Conservation (phyloP, 2,888 invertebrate genomes). For the Selenia dentaria region DNA sequence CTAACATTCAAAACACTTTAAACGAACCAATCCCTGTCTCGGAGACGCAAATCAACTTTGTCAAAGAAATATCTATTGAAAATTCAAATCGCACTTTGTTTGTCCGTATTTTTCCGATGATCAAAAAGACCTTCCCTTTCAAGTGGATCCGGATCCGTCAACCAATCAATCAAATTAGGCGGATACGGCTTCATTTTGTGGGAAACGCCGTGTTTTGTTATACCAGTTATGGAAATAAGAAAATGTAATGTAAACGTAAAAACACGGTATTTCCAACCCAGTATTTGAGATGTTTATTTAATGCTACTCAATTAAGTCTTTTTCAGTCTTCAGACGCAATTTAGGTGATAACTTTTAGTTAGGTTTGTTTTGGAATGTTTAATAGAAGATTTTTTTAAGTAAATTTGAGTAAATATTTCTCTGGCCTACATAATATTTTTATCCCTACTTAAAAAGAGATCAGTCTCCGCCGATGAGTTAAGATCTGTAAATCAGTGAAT, state of each 20-base stretch:
- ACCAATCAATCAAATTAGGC: conserved; percentile 27
- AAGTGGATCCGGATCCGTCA: conserved; percentile 13
- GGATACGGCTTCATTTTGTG: conserved; percentile 5
- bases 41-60: background rate
- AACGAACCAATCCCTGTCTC: background rate
- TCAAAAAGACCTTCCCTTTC: conserved; percentile 19
- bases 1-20: background rate
- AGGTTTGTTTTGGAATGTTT: too few species aligned
- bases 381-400: too few species aligned
- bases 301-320: too few species aligned
- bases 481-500: too few species aligned
- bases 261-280: too few species aligned
- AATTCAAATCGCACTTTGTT: conserved; percentile 22
- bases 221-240: background rate
- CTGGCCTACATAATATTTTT: too few species aligned
- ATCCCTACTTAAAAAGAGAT: too few species aligned
- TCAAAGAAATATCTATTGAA: conserved; percentile 12
- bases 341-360: too few species aligned
- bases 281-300: too few species aligned
- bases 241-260: background rate
- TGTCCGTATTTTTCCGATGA: conserved; percentile 20
- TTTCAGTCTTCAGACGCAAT: too few species aligned
- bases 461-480: too few species aligned
- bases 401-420: too few species aligned
- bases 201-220: conserved; percentile 10